A percentile compares a stretch with the other conserved stretches of the same genome.
phyloP scores from a whole-genome alignment of 2,113 vertebrate genomes.

The Gadus macrocephalus region DNA sequence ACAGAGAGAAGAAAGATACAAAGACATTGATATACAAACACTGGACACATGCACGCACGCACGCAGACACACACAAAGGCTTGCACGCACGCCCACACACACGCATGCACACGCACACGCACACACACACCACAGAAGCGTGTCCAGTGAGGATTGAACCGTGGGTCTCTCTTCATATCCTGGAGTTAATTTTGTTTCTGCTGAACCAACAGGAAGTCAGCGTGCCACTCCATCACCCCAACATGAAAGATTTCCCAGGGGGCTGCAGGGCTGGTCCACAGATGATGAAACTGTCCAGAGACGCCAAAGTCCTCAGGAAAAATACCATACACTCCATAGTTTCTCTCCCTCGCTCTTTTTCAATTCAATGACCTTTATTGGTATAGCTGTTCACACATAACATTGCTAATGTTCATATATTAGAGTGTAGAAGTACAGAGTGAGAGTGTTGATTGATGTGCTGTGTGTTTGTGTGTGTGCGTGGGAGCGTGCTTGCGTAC shows the following conservation, averaged over 20 bases:
- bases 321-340: background rate
- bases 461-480: too few relatives aligned
- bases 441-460: too few relatives aligned
- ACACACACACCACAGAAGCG: background rate
- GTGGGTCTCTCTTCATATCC: conserved; percentile 23
- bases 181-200: conserved; percentile 31
- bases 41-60: too few relatives aligned
- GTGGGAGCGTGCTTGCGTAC: too few relatives aligned
- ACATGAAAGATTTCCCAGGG: conserved; percentile 48
- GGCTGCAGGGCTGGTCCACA: conserved; percentile 27
- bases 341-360: background rate
- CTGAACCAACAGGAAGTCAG: conserved; percentile 32
- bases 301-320: background rate
- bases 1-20: too few relatives aligned
- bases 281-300: conserved; percentile 26
- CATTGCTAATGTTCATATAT: too few relatives aligned
- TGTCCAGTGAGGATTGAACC: background rate
- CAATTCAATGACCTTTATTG: background rate
- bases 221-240: conserved; percentile 6
- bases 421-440: too few relatives aligned
- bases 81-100: conserved; percentile 6
- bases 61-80: too few relatives aligned
- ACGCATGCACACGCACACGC: background rate
- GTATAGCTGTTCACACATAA: too few relatives aligned
- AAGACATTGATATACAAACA: too few relatives aligned